These are phyloP conservation scores for Trilocha varians DNA, from an alignment of 2,888 invertebrate genomes.

Conservation along the genomic window DNA sequence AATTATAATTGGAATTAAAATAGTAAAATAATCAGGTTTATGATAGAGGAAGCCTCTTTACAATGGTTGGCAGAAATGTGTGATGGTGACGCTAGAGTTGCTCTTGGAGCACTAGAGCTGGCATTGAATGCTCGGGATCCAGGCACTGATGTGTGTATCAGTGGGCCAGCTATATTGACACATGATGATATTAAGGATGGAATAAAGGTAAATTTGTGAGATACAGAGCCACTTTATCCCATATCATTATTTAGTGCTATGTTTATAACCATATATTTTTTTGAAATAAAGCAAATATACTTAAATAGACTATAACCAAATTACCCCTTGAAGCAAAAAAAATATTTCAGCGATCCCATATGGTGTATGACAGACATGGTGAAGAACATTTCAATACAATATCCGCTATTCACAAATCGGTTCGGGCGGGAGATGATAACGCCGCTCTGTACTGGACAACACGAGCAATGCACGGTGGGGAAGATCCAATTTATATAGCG, in stretches of 20 bases:
- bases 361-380: slow-evolving; percentile 84
- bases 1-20: too few relatives aligned
- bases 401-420: slow-evolving; percentile 88
- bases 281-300: neutral
- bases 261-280: neutral
- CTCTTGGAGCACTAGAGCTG: slow-evolving; percentile 82
- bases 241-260: too few relatives aligned
- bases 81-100: slow-evolving; percentile 87
- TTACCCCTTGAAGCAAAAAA: too few relatives aligned
- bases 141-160: slow-evolving; percentile 21
- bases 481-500: slow-evolving; percentile 85
- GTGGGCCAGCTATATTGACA: slow-evolving; percentile 64
- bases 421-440: slow-evolving; percentile 85
- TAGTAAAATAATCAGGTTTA: slow-evolving; percentile 27
- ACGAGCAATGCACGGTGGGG: slow-evolving; percentile 84
- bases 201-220: slow-evolving; percentile 71
- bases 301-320: too few relatives aligned
- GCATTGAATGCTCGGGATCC: slow-evolving; percentile 72
- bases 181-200: slow-evolving; percentile 80
- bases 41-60: slow-evolving; percentile 74
- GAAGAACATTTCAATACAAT: slow-evolving; percentile 89
- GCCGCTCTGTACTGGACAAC: slow-evolving; percentile 88
- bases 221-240: too few relatives aligned
- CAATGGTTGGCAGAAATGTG: slow-evolving; percentile 82
- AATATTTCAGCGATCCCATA: slow-evolving; percentile 79